Evolutionary conservation across 2,888 invertebrate genomes (phyloP), one percentile per base, ranked within the genome.

Genomic region (Auanema freiburgensis): DNA sequence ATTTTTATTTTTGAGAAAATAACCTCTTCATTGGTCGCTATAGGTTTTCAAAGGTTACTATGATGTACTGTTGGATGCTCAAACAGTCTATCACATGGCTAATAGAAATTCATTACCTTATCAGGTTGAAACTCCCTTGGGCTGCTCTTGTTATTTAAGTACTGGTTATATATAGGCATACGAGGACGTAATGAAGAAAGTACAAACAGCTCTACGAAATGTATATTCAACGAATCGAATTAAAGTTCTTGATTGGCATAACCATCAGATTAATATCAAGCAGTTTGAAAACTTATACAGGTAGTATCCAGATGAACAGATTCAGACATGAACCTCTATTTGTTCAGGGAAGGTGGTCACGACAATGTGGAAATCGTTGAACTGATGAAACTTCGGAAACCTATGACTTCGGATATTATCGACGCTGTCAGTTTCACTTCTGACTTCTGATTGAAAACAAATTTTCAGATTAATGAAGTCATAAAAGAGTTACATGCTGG

Each of bases 321-420:
- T 12, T 12, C 4, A 8, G 23, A 23, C n/a, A 25, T 10, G 14
- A 24, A 16, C 10, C 18, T 12, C 21, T 46, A 16, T 41, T 8
- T 44, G 56, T 58, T 16, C 59, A 49, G 77, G 41, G 79, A 79
- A 21, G 71, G 66, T 11, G 77, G 70, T 5, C 68, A 68, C 21
- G 79, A 77, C 57, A 63, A 72, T 61, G 58, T 70, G 33, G 70
- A 75, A 44, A 66, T 79, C 2, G 64, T 71, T 23, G 79, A 79
- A 55, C 59, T 79, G 55, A 61, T 79, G 49, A 79, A 77, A 61
- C 57, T 76, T 43, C 58, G 79, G 44, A 79, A 79, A 49, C 54
- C 69, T 8, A 74, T 79, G 24, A 16, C 33, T 65, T 65, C 23
- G 6, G 21, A 16, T 43, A 21, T 24, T 3, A 51, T 42, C 21